Percentiles rank a stretch among this genome's conserved stretches.
phyloP scores from a whole-genome alignment of 2,113 vertebrate species.

The Crotalus horridus region DNA sequence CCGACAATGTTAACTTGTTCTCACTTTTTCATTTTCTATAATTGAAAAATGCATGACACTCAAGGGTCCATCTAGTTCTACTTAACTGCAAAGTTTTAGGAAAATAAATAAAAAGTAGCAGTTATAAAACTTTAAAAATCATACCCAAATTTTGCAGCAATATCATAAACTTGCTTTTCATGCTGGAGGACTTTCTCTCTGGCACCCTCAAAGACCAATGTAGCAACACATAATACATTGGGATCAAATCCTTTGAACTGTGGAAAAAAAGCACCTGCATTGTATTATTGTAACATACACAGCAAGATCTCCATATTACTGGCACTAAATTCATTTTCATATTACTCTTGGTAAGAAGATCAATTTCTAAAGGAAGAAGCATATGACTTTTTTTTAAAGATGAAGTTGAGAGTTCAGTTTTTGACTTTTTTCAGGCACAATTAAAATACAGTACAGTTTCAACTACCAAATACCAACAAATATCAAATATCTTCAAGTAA shows the following conservation, averaged over 20 bases:
- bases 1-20: slow-evolving; percentile 1
- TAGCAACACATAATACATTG: slow-evolving; percentile 87
- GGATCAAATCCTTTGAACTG: slow-evolving; percentile 99
- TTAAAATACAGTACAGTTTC: background rate
- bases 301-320: background rate
- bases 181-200: slow-evolving; percentile 96
- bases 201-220: slow-evolving; percentile 93
- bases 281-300: background rate
- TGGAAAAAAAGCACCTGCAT: slow-evolving; percentile 50
- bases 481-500: background rate
- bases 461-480: background rate
- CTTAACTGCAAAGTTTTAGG: background rate
- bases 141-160: slow-evolving; percentile 97
- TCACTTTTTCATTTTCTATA: background rate
- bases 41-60: background rate
- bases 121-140: slow-evolving; percentile 49
- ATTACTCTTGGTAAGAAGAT: background rate
- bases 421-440: background rate
- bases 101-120: slow-evolving; percentile 14
- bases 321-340: background rate
- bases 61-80: background rate
- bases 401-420: background rate
- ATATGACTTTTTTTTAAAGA: background rate
- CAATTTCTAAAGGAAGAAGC: background rate
- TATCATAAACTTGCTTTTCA: slow-evolving; percentile 98